phyloP scores from a whole-genome alignment of 2,797 vertebrate species.

The Loriculus beryllinus region DNA sequence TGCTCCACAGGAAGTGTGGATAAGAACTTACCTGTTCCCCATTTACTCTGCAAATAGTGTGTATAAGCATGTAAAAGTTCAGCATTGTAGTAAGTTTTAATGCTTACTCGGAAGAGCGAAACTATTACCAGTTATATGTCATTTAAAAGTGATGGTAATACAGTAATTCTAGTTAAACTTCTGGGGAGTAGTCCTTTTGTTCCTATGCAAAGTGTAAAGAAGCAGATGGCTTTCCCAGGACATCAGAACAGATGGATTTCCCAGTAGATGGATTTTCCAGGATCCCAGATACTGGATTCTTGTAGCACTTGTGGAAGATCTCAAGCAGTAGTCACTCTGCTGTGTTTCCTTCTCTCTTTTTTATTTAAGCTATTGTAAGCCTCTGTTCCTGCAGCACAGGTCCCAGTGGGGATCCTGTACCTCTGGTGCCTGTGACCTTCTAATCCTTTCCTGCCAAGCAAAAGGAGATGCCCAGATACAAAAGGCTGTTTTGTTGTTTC shows the following conservation, averaged over 20 bases:
- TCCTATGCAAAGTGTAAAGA: neutral
- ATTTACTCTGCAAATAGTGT: neutral
- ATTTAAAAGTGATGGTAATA: neutral
- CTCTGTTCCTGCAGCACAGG: neutral
- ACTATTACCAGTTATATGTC: neutral
- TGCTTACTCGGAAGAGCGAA: neutral
- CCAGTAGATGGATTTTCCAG: neutral
- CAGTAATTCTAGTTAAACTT: neutral
- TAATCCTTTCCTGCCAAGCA: neutral
- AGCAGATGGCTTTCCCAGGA: neutral
- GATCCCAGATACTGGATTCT: neutral
- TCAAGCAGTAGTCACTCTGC: neutral
- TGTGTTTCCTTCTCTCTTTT: neutral
- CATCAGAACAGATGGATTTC: neutral
- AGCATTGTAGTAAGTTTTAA: neutral
- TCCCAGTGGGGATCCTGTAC: neutral
- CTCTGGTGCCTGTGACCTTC: neutral
- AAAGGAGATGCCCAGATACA: neutral
- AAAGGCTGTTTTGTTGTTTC: neutral
- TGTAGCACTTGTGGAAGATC: neutral
- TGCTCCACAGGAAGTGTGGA: neutral
- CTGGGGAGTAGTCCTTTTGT: neutral
- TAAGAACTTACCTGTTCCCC: neutral
- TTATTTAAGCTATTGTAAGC: neutral
- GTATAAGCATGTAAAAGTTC: neutral